Evolutionary conservation across 2,113 vertebrate species (phyloP).

Genomic region (Grammomys surdaster): DNA sequence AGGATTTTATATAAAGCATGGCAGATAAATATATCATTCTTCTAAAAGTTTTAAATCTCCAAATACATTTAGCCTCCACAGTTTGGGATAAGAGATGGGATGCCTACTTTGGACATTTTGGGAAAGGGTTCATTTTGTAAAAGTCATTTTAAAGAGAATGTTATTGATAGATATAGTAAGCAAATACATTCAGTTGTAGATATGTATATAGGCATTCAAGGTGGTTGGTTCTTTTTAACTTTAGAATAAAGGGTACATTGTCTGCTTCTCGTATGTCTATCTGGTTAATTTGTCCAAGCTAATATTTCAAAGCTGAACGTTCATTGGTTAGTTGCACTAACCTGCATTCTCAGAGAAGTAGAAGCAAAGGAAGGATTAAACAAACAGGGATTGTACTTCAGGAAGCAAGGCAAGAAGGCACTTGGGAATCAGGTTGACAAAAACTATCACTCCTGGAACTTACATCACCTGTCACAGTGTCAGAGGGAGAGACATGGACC

Average conservation of each 20-base stretch:
- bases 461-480: neutral
- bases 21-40: neutral
- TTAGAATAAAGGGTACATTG: neutral
- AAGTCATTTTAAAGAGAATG: constrained; percentile 40
- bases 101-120: constrained; percentile 4
- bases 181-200: neutral
- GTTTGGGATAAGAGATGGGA: neutral
- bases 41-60: constrained; percentile 50
- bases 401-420: neutral
- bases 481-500: neutral
- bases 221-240: neutral
- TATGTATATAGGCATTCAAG: neutral
- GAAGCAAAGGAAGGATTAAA: neutral
- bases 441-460: neutral
- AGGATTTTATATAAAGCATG: neutral
- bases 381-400: neutral
- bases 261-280: neutral
- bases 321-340: neutral
- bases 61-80: neutral
- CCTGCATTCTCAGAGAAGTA: constrained; percentile 30
- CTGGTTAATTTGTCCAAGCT: constrained; percentile 24
- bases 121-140: neutral
- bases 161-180: neutral
- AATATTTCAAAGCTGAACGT: constrained; percentile 15
- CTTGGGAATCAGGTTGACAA: neutral